phyloP scores from a whole-genome alignment of 2,888 invertebrate genomes.

The Listrodromus nycthemerus region DNA sequence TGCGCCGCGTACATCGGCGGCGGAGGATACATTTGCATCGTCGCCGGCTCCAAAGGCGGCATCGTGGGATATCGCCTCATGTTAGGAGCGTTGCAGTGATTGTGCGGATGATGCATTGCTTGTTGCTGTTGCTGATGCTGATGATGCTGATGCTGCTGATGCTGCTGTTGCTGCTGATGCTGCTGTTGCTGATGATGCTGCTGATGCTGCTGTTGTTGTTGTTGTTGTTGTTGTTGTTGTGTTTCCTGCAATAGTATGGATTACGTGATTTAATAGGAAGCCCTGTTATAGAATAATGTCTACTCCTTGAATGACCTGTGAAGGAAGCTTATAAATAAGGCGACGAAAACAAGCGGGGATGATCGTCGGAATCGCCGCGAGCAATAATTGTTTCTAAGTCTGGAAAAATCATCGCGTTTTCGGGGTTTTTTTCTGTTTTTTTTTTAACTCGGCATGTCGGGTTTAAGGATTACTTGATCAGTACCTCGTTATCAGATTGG shows the following conservation, averaged over 20 bases:
- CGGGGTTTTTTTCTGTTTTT: neutral
- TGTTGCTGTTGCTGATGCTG: conserved; percentile 76
- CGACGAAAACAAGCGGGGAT: conserved; percentile 51
- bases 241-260: conserved; percentile 43
- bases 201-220: conserved; percentile 23
- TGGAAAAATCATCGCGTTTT: conserved; percentile 29
- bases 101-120: conserved; percentile 79
- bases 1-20: conserved; percentile 81
- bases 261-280: conserved; percentile 21
- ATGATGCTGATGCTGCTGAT: conserved; percentile 63
- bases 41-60: conserved; percentile 79
- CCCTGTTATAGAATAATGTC: neutral
- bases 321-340: conserved; percentile 41
- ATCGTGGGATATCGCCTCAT: conserved; percentile 81
- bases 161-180: conserved; percentile 69
- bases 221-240: conserved; percentile 38
- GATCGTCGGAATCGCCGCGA: conserved; percentile 45
- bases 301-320: conserved; percentile 50
- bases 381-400: conserved; percentile 42
- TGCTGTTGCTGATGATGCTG: conserved; percentile 38
- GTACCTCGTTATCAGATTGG: conserved; percentile 79
- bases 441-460: conserved; percentile 49
- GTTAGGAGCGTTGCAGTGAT: conserved; percentile 76
- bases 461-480: conserved; percentile 58
- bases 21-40: conserved; percentile 81